Percentiles rank a stretch among this genome's conserved stretches.
Conservation (phyloP, 2,113 vertebrate species). For the Neopipo cinnamomea region DNA sequence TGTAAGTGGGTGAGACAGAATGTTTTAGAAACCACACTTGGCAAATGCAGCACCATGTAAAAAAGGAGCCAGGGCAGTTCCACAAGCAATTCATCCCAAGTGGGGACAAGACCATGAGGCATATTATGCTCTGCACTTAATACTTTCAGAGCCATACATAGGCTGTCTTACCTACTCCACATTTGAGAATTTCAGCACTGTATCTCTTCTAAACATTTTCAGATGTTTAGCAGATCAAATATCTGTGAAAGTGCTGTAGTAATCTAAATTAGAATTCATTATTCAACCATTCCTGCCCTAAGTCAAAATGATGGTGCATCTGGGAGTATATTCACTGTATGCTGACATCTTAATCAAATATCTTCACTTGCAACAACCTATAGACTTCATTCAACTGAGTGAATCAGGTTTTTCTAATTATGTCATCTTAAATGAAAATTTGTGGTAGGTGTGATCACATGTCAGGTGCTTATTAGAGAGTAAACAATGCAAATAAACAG, state of each 20-base stretch:
- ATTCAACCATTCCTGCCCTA: background rate
- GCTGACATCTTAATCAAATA: constrained; percentile 24
- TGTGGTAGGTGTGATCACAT: background rate
- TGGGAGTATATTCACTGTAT: constrained; percentile 12
- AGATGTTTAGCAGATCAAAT: constrained; percentile 10
- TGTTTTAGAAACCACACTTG: constrained; percentile 34
- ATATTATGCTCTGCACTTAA: background rate
- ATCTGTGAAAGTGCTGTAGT: background rate
- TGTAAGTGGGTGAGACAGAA: constrained; percentile 33
- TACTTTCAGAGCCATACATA: background rate
- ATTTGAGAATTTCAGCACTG: background rate
- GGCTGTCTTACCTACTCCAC: background rate
- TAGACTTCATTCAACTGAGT: background rate
- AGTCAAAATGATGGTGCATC: background rate
- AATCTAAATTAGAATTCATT: constrained; percentile 33
- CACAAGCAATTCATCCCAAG: background rate
- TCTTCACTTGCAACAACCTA: background rate
- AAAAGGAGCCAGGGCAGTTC: constrained; percentile 18
- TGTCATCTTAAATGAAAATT: constrained; percentile 11
- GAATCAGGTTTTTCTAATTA: constrained; percentile 50
- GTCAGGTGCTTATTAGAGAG: background rate
- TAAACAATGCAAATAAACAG: background rate
- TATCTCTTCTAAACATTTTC: constrained; percentile 24
- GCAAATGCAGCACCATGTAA: background rate
- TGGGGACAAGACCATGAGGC: background rate